These are phyloP conservation scores for Papilio glaucus DNA, from an alignment of 1,140 invertebrate species.

Conservation along the genomic window DNA sequence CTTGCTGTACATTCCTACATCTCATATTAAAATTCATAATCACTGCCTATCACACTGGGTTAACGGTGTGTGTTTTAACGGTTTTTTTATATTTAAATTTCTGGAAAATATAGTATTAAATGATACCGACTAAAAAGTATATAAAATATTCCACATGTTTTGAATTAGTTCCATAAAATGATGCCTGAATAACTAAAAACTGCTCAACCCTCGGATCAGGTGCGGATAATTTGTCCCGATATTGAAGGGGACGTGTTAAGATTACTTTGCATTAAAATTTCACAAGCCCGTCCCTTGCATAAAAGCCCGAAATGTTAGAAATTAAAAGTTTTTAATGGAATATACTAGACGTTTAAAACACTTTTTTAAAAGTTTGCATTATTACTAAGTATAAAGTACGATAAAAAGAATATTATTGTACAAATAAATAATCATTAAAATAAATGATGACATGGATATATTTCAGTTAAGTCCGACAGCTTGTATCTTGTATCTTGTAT, in stretches of 20 bases:
- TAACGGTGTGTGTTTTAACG: no score
- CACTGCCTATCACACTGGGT: no score
- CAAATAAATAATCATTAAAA: no score
- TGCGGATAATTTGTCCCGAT: slow-evolving; percentile 44
- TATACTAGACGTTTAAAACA: background rate
- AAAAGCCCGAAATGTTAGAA: slow-evolving; percentile 7
- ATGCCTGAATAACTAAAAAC: slow-evolving; percentile 18
- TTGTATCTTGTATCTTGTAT: no score
- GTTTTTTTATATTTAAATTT: no score
- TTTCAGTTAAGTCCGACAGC: no score
- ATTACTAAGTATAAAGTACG: no score
- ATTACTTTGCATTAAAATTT: slow-evolving; percentile 48
- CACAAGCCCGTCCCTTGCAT: slow-evolving; percentile 39
- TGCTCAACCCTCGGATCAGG: slow-evolving; percentile 39
- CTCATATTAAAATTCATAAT: no score
- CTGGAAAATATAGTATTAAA: background rate
- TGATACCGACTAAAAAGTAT: background rate
- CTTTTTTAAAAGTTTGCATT: no score
- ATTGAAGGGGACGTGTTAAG: slow-evolving; percentile 38
- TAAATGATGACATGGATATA: no score
- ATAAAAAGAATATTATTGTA: no score
- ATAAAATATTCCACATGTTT: slow-evolving; percentile 14
- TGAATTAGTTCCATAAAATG: slow-evolving; percentile 12
- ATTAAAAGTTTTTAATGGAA: slow-evolving; percentile 11
- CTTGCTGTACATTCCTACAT: no score